Evolutionary conservation across 64 coral and sea anemone species (phyloP).

Genomic region (Porites australiensis): DNA sequence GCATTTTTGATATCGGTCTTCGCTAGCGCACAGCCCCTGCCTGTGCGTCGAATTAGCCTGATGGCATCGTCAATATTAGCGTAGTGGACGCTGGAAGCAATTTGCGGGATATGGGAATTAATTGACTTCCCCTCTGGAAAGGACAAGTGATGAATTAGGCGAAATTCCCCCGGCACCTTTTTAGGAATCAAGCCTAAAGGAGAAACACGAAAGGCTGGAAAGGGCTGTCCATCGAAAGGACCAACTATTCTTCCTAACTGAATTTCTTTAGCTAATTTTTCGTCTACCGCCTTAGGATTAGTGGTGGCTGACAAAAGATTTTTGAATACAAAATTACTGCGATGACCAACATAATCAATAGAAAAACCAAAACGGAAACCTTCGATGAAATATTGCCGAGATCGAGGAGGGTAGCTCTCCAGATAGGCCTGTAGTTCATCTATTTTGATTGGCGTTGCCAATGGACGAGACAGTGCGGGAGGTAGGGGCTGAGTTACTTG

Average conservation of each 20-base stretch:
- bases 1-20: slow-evolving; percentile 29
- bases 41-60: neutral
- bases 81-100: slow-evolving; percentile 8
- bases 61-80: slow-evolving; percentile 9
- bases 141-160: slow-evolving; percentile 20
- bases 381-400: too few relatives aligned
- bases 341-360: neutral
- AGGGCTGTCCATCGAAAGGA: neutral
- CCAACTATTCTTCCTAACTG: neutral
- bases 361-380: too few relatives aligned
- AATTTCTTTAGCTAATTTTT: neutral
- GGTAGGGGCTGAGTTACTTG: too few relatives aligned
- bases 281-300: slow-evolving; percentile 5
- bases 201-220: neutral
- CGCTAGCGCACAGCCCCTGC: neutral
- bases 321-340: neutral
- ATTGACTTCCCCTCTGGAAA: slow-evolving; percentile 8
- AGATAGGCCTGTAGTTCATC: too few relatives aligned
- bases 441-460: too few relatives aligned
- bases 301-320: slow-evolving; percentile 1
- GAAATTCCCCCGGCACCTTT: slow-evolving; percentile 11
- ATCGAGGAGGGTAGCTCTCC: too few relatives aligned
- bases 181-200: slow-evolving; percentile 27
- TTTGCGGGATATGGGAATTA: neutral
- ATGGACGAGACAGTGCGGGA: too few relatives aligned